These are phyloP conservation scores for Eupithecia centaureata DNA, from an alignment of 2,888 invertebrate species.

Conservation along the genomic window DNA sequence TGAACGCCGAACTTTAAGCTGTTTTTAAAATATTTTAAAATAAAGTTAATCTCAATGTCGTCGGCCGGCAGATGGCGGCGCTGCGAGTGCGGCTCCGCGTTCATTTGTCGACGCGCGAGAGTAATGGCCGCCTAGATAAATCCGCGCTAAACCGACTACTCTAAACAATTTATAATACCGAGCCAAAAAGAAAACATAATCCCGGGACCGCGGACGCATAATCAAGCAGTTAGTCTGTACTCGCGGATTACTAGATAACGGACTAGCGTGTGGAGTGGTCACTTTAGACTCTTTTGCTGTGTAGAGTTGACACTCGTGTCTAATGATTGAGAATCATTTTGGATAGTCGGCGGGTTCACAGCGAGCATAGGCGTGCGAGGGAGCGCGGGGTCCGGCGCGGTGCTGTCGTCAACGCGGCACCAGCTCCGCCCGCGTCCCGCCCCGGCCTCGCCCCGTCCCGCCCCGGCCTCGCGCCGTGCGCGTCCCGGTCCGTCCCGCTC, in stretches of 20 bases:
- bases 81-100: neutral
- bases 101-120: constrained; percentile 27
- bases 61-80: neutral
- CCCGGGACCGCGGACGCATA: constrained; percentile 65
- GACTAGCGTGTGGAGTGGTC: constrained; percentile 15
- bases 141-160: constrained; percentile 62
- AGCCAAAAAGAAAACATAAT: constrained; percentile 73
- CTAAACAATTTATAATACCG: constrained; percentile 69
- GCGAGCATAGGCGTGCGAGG: no score
- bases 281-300: constrained; percentile 11
- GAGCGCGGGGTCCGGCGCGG: no score
- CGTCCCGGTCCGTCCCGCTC: neutral
- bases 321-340: constrained; percentile 14
- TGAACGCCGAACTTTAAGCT: constrained; percentile 12
- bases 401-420: no score
- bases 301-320: constrained; percentile 22
- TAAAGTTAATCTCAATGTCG: neutral
- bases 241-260: constrained; percentile 58
- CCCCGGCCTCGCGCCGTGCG: no score
- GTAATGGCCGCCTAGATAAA: constrained; percentile 51
- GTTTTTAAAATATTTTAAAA: neutral
- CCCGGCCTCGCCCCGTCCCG: neutral
- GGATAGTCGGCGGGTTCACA: constrained; percentile 35
- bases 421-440: constrained; percentile 14
- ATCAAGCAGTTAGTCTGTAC: constrained; percentile 70